Evolutionary conservation across 2,113 vertebrate genomes (phyloP), one percentile per base, ranked within the genome.

Genomic region (Polypterus bichir): DNA sequence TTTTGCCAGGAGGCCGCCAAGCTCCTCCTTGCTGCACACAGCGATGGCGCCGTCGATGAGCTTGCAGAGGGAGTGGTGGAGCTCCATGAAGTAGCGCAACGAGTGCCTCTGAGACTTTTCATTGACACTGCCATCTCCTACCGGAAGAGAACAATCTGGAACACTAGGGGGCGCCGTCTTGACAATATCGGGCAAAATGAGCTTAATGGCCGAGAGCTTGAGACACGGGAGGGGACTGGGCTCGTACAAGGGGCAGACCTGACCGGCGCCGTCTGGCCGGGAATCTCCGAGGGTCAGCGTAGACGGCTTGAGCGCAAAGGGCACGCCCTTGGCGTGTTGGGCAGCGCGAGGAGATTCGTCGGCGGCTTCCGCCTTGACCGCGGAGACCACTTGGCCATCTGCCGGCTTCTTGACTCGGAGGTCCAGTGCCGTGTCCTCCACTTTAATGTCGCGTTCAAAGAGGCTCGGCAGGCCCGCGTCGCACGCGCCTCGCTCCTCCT

Each of bases 11-110:
- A 80, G 86, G 51, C 65, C 69, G 9, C 58, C 64, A 2, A 76
- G 77, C 7, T 83, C 74, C 10, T 71, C 68, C 6, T 59, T 67
- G 0, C 62, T 65, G 8, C 87, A 86, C 10, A 69, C 67, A 1
- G 77, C 79, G 64, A 95, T 89, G 0, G 74, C 83, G 67, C 62
- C 73, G 0, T 88, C 82, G 4, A 98, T 74, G 0, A 86, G 66
- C 0, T 81, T 74, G 9, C 88, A 89, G 44, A 97, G 75, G 1
- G 80, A 85, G 0, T 80, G 65, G 49, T 98, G 96, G 65, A 97
- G 70, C 45, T 83, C 78, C 8, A 77, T 66, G 53, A 98, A 97
- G 63, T 75, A 79, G 51, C 83, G 83, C 2, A 78, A 76, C 1
- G 70, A 57, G 0, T 75, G 76, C 46, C 11, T 55, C 45, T n/a